A percentile compares a stretch with the other conserved stretches of the same genome.
These are phyloP conservation scores for Drosophila subpulchrella DNA, from an alignment of 1,140 invertebrate species.

Conservation along the genomic window DNA sequence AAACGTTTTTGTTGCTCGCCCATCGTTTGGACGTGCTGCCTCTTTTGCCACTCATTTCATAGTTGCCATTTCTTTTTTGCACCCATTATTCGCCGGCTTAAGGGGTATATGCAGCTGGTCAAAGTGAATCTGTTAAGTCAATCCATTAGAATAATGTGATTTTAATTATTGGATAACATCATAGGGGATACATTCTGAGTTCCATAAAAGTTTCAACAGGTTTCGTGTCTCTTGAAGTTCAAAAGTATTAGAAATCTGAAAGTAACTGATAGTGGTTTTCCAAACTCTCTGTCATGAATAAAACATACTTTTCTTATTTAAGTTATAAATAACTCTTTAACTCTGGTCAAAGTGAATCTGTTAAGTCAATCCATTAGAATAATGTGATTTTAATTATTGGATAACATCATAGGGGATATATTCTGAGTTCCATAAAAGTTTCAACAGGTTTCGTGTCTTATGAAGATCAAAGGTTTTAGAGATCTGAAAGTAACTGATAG, in stretches of 20 bases:
- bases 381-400: neutral
- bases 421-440: neutral
- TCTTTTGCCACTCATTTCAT: constrained; percentile 70
- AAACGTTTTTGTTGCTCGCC: constrained; percentile 53
- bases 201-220: neutral
- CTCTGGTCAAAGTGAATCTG: neutral
- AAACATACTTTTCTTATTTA: too few relatives aligned
- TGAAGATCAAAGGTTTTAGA: neutral
- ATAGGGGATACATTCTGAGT: neutral
- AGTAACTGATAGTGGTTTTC: neutral
- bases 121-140: neutral
- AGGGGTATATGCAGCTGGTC: neutral
- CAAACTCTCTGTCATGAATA: too few relatives aligned
- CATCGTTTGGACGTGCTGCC: constrained; percentile 71
- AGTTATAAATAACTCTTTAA: too few relatives aligned
- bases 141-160: neutral
- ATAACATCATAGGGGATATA: too few relatives aligned
- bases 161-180: neutral
- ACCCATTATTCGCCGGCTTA: constrained; percentile 4
- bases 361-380: neutral
- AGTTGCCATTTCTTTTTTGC: constrained; percentile 41
- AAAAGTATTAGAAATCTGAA: neutral
- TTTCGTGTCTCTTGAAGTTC: neutral
- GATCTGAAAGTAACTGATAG: neutral
- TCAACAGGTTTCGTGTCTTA: neutral